A percentile compares a stretch with the other conserved stretches of the same genome.
These are phyloP conservation scores for Rhopalosiphum maidis DNA, from an alignment of 1,140 invertebrate species.

Conservation along the genomic window DNA sequence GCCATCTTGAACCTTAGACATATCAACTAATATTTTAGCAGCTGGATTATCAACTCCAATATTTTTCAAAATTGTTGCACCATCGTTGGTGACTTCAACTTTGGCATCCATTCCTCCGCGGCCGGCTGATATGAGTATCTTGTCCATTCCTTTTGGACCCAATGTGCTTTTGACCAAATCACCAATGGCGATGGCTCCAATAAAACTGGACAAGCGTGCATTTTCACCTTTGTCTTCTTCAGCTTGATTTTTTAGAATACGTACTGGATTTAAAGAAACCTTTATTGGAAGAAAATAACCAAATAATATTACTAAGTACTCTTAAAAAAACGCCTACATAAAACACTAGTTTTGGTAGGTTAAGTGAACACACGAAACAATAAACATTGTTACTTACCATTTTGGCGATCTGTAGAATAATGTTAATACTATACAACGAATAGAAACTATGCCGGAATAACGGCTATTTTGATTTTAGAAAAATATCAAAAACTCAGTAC, in stretches of 20 bases:
- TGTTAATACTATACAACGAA: neutral
- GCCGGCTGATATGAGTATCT: conserved; percentile 90
- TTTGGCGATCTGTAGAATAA: neutral
- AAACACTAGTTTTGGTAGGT: neutral
- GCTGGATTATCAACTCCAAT: conserved; percentile 99
- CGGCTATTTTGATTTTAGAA: neutral
- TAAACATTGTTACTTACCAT: neutral
- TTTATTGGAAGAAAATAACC: conserved; percentile 62
- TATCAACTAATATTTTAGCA: conserved; percentile 97
- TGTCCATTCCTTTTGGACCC: conserved; percentile 99
- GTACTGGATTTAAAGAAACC: conserved; percentile 91
- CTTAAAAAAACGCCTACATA: neutral
- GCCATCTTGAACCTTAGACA: conserved; percentile 98
- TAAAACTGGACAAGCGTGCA: conserved; percentile 93
- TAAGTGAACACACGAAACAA: neutral
- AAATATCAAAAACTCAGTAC: neutral
- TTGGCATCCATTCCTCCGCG: conserved; percentile 71
- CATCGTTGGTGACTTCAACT: conserved; percentile 98
- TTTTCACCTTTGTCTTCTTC: conserved; percentile 98
- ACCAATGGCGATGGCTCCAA: conserved; percentile 97
- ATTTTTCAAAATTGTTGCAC: conserved; percentile 96
- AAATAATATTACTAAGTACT: neutral
- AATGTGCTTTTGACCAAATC: conserved; percentile 98
- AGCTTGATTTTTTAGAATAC: conserved; percentile 92
- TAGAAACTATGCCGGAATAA: neutral